A percentile compares a stretch with the other conserved stretches of the same genome.
phyloP scores from a whole-genome alignment of 2,113 vertebrate genomes.

The Uria aalge region DNA sequence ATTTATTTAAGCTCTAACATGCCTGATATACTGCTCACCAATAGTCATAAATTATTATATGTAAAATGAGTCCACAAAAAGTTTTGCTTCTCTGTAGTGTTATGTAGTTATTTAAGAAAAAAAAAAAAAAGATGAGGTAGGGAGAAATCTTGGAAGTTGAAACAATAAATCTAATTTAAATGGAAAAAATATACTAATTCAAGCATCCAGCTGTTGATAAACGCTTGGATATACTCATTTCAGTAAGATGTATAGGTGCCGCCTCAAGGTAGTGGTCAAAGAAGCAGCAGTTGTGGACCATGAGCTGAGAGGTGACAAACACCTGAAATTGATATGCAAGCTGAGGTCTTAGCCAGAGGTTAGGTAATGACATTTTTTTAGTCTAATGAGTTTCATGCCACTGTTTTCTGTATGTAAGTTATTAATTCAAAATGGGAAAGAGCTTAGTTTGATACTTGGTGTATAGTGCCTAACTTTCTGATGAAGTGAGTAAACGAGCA shows the following conservation, averaged over 20 bases:
- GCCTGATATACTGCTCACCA: not conserved
- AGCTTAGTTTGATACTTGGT: not conserved
- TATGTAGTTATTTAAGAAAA: not conserved
- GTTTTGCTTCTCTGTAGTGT: not conserved
- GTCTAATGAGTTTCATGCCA: accelerated
- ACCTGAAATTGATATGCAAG: not conserved
- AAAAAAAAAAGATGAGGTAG: not conserved
- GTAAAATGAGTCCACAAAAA: not conserved
- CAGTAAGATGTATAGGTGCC: not conserved
- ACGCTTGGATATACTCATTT: not conserved
- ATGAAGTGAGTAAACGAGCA: not conserved
- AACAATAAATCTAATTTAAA: not conserved
- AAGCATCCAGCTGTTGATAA: not conserved
- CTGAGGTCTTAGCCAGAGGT: accelerated
- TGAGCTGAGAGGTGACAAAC: not conserved
- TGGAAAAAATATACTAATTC: not conserved
- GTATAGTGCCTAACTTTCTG: not conserved
- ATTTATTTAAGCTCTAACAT: not conserved
- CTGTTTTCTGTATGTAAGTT: not conserved
- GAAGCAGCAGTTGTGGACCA: not conserved
- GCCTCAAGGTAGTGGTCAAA: not conserved
- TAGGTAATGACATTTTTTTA: not conserved
- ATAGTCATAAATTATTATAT: not conserved
- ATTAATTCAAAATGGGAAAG: not conserved
- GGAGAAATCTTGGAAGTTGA: not conserved